These are phyloP conservation scores for Anastrepha obliqua DNA, from an alignment of 1,140 invertebrate genomes.

Conservation along the genomic window DNA sequence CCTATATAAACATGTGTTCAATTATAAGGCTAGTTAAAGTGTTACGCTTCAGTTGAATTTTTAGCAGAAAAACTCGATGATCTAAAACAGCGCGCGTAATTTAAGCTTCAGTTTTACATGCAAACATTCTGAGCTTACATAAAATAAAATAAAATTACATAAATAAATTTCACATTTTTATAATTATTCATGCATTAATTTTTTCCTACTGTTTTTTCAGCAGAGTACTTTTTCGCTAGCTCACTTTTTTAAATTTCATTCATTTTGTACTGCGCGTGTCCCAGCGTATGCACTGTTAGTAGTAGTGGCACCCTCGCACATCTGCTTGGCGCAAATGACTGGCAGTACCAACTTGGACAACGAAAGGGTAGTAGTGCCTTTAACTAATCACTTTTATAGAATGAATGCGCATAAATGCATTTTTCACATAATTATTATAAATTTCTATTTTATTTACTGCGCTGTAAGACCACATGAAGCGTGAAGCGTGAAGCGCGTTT, in stretches of 20 bases:
- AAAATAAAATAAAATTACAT: no score
- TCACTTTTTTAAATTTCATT: not conserved
- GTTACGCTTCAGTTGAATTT: no score
- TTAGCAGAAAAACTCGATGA: no score
- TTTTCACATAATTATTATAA: constrained; percentile 25
- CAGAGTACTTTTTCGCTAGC: not conserved
- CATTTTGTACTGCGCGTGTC: not conserved
- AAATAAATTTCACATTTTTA: no score
- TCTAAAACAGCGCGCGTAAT: no score
- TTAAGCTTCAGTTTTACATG: no score
- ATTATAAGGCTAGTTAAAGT: no score
- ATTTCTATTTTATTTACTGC: not conserved
- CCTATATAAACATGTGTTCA: no score
- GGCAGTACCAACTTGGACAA: not conserved
- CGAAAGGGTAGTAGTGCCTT: not conserved
- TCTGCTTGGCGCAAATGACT: not conserved
- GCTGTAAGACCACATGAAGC: not conserved
- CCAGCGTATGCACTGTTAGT: not conserved
- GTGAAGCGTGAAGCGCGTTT: not conserved
- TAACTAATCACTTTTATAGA: not conserved
- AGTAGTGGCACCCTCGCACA: not conserved
- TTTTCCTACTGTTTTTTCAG: not conserved
- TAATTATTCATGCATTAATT: no score
- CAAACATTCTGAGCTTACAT: no score
- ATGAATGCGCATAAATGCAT: constrained; percentile 16